Conservation (phyloP, 2,797 vertebrate species). For the Poeciliopsis infans region DNA sequence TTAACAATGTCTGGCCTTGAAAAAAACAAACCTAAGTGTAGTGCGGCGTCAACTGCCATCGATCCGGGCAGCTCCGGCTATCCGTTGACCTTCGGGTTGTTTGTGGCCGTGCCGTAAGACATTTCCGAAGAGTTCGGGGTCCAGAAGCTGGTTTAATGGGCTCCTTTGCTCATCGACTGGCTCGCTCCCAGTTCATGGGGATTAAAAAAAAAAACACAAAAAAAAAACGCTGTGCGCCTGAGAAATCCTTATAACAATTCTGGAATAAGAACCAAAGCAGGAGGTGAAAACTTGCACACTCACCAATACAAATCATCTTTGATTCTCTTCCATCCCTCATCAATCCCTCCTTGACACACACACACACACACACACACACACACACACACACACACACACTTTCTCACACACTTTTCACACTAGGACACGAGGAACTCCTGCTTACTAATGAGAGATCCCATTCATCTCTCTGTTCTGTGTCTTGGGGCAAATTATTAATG, state of each 20-base stretch:
- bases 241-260: slow-evolving; percentile 21
- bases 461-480: slow-evolving; percentile 36
- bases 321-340: neutral
- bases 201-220: neutral
- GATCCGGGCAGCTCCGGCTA: slow-evolving; percentile 29
- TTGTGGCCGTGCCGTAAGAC: neutral
- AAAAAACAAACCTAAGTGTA: slow-evolving; percentile 3
- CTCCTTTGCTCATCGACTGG: slow-evolving; percentile 34
- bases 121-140: slow-evolving; percentile 1
- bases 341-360: neutral
- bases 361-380: neutral
- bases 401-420: neutral
- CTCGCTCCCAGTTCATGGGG: neutral
- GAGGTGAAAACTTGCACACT: neutral
- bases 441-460: slow-evolving; percentile 41
- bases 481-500: slow-evolving; percentile 66
- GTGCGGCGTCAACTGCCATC: slow-evolving; percentile 24
- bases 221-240: neutral
- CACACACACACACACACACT: neutral
- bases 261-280: slow-evolving; percentile 8
- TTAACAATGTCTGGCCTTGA: slow-evolving; percentile 10
- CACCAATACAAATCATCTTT: slow-evolving; percentile 18
- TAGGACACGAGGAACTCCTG: slow-evolving; percentile 12
- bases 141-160: slow-evolving; percentile 20
- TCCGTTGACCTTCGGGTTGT: slow-evolving; percentile 34